These are phyloP conservation scores for Aphaenogaster ashmeadi DNA, from an alignment of 1,140 invertebrate species.

Conservation along the genomic window DNA sequence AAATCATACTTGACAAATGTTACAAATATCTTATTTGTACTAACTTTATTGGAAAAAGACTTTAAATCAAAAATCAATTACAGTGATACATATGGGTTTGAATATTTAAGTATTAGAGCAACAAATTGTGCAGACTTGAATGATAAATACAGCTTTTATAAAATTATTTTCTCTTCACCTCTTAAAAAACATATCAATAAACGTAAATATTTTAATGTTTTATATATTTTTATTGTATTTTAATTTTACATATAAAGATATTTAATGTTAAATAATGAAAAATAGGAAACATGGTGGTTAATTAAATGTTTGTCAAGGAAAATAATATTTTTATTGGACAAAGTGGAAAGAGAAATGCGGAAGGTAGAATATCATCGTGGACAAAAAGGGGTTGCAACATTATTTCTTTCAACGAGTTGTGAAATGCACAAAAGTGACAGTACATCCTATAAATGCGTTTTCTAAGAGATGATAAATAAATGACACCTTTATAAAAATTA, in stretches of 20 bases:
- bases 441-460: background rate
- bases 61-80: too few species aligned
- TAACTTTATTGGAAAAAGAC: background rate
- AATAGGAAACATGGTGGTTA: too few species aligned
- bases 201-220: background rate
- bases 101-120: too few species aligned
- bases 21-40: background rate
- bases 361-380: background rate
- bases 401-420: background rate
- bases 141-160: too few species aligned
- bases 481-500: background rate
- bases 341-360: too few species aligned
- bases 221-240: background rate
- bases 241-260: background rate
- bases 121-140: too few species aligned
- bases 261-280: too few species aligned
- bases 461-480: background rate
- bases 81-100: too few species aligned
- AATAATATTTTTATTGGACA: too few species aligned
- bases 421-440: background rate
- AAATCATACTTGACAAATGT: background rate
- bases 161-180: too few species aligned
- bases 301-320: too few species aligned
- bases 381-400: background rate
- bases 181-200: too few species aligned